Evolutionary conservation across 2,113 vertebrate species (phyloP).

Genomic region (Pomatorhinus ruficollis): DNA sequence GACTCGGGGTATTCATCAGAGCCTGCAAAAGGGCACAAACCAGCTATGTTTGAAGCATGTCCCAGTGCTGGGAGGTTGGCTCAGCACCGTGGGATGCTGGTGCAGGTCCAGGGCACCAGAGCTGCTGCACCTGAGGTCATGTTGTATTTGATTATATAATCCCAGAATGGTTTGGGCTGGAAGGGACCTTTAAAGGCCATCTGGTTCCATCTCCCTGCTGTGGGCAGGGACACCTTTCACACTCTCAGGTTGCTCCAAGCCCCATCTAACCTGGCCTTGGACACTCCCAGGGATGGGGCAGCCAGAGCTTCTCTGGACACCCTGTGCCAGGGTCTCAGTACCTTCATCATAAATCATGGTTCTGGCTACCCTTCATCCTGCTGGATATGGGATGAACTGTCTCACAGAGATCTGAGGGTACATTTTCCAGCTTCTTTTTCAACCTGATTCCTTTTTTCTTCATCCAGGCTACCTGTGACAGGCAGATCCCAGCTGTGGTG

Average conservation of each 20-base stretch:
- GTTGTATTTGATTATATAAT: background rate
- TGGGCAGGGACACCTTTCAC: background rate
- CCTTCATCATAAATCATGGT: background rate
- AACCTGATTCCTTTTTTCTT: background rate
- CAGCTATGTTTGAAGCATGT: background rate
- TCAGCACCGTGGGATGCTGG: rapidly evolving
- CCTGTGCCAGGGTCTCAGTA: background rate
- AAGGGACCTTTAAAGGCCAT: background rate
- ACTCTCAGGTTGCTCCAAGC: rapidly evolving
- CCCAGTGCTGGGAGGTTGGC: background rate
- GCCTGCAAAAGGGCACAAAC: background rate
- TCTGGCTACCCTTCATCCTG: background rate
- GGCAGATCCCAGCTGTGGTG: background rate
- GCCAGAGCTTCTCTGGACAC: rapidly evolving
- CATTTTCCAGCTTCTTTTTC: background rate
- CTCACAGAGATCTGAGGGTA: background rate
- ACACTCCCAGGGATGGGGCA: background rate
- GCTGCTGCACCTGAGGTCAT: background rate
- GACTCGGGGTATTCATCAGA: background rate
- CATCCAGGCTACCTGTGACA: background rate
- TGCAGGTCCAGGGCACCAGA: background rate
- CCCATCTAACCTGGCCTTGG: rapidly evolving
- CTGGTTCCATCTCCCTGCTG: rapidly evolving
- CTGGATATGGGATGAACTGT: background rate
- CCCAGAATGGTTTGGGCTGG: background rate